phyloP scores from a whole-genome alignment of 2,113 vertebrate genomes.

The Morone saxatilis region DNA sequence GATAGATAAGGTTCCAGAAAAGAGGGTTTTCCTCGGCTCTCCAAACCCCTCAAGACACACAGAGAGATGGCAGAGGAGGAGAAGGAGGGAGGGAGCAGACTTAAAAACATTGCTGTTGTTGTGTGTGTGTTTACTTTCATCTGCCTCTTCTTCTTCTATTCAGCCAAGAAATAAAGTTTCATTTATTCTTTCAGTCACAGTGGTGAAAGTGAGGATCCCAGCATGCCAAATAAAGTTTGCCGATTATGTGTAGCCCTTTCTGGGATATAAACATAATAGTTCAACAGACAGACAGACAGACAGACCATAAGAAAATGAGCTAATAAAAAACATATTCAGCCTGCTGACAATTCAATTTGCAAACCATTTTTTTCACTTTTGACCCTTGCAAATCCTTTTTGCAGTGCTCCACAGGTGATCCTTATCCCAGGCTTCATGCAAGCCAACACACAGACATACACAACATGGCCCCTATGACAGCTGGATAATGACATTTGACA shows the following conservation, averaged over 20 bases:
- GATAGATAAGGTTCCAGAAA: slow-evolving; percentile 72
- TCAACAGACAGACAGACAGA: slow-evolving; percentile 11
- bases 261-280: not conserved
- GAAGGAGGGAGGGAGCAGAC: slow-evolving; percentile 14
- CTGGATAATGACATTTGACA: slow-evolving; percentile 46
- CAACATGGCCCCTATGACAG: not conserved
- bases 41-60: slow-evolving; percentile 72
- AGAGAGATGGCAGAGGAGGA: slow-evolving; percentile 48
- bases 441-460: slow-evolving; percentile 9
- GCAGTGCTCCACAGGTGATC: not conserved
- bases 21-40: slow-evolving; percentile 71
- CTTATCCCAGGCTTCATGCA: not conserved
- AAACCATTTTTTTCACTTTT: slow-evolving; percentile 25
- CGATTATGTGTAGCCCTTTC: slow-evolving; percentile 7
- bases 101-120: slow-evolving; percentile 34
- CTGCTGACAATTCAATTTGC: slow-evolving; percentile 31
- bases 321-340: not conserved
- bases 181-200: slow-evolving; percentile 19
- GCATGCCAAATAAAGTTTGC: slow-evolving; percentile 30
- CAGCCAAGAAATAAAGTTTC: slow-evolving; percentile 45
- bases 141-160: slow-evolving; percentile 54
- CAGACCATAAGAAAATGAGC: not conserved
- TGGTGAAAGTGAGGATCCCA: slow-evolving; percentile 24
- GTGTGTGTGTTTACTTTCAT: slow-evolving; percentile 59
- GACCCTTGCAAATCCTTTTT: slow-evolving; percentile 44